Conservation (phyloP, 2,888 invertebrate genomes). For the Clitarchus hookeri region DNA sequence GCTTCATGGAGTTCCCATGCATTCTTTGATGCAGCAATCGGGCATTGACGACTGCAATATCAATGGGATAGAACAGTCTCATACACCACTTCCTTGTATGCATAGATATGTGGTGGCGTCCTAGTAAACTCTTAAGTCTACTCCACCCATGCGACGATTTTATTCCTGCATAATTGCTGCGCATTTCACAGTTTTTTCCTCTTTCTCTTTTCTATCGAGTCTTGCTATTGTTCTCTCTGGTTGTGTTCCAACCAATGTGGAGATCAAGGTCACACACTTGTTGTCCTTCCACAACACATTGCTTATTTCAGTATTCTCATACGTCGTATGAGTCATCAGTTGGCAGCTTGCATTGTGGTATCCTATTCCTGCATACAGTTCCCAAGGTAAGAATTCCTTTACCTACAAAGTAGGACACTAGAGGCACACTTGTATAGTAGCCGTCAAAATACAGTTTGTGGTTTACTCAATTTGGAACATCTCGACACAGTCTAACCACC, state of each 20-base stretch:
- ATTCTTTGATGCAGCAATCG: too few species aligned
- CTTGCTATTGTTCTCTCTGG: background rate
- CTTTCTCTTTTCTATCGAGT: background rate
- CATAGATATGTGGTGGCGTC: too few species aligned
- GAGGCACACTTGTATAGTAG: slow-evolving; percentile 47
- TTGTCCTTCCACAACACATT: background rate
- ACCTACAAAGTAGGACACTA: slow-evolving; percentile 45
- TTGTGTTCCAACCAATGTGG: background rate
- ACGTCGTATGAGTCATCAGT: background rate
- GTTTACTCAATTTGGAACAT: slow-evolving; percentile 38
- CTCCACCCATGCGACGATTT: background rate
- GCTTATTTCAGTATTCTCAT: background rate
- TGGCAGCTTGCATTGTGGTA: background rate
- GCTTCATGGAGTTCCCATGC: too few species aligned
- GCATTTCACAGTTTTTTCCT: background rate
- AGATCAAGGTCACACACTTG: background rate
- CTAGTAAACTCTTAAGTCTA: too few species aligned
- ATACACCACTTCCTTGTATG: too few species aligned
- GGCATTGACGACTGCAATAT: too few species aligned
- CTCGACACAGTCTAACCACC: slow-evolving; percentile 40
- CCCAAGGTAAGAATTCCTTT: slow-evolving; percentile 44
- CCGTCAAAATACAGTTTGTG: slow-evolving; percentile 50
- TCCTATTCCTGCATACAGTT: background rate
- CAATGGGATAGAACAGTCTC: too few species aligned
- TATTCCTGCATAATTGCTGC: background rate